A percentile compares a stretch with the other conserved stretches of the same genome.
These are phyloP conservation scores for Athalia rosae DNA, from an alignment of 2,888 invertebrate genomes.

Conservation along the genomic window DNA sequence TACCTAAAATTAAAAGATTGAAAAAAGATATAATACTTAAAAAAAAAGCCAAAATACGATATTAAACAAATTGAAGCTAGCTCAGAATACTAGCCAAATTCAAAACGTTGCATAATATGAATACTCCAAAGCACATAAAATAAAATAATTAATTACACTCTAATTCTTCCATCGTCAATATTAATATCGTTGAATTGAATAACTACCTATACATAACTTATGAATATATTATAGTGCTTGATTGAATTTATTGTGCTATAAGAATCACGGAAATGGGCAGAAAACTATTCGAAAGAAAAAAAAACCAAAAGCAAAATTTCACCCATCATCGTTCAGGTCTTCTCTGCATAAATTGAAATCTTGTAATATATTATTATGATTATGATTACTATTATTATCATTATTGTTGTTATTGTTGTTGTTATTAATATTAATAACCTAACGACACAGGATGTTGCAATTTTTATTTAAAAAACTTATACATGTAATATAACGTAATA, in stretches of 20 bases:
- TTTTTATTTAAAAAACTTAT: constrained; percentile 24
- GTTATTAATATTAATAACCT: background rate
- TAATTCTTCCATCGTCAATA: constrained; percentile 30
- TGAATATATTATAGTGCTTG: background rate
- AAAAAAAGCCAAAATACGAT: background rate
- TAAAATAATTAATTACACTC: constrained; percentile 9
- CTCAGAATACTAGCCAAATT: constrained; percentile 12
- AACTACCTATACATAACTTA: background rate
- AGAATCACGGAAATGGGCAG: constrained; percentile 6
- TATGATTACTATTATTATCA: too few species aligned
- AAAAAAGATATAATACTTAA: background rate
- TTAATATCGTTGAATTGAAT: background rate
- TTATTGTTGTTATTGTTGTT: too few species aligned
- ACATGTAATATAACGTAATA: background rate
- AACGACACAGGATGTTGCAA: constrained; percentile 22
- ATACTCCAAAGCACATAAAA: background rate
- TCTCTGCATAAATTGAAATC: too few species aligned
- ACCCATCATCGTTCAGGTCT: too few species aligned
- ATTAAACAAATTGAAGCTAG: background rate
- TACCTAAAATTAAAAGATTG: background rate
- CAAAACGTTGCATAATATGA: background rate
- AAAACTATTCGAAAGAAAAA: too few species aligned
- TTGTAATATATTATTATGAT: too few species aligned
- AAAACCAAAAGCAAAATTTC: too few species aligned
- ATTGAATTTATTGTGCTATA: background rate